These are phyloP conservation scores for Orussus abietinus DNA, from an alignment of 1,140 invertebrate genomes.

Conservation along the genomic window DNA sequence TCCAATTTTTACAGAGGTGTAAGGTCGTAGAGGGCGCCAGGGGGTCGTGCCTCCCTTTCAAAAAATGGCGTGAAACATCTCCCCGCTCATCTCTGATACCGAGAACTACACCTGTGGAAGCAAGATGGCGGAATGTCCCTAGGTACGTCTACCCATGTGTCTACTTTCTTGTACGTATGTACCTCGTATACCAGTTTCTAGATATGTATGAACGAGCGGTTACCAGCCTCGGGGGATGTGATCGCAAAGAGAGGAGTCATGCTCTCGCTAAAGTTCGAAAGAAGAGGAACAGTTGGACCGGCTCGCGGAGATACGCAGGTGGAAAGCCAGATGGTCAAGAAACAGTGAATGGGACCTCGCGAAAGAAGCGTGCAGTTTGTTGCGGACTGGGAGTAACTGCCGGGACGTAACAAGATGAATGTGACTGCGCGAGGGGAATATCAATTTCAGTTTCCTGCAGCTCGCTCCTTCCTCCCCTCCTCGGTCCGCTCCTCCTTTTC, in stretches of 20 bases:
- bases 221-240: neutral
- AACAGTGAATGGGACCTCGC: constrained; percentile 24
- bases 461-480: too few relatives aligned
- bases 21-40: too few relatives aligned
- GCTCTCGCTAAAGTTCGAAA: constrained; percentile 13
- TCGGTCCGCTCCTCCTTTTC: too few relatives aligned
- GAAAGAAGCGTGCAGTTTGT: constrained; percentile 8
- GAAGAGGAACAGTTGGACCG: constrained; percentile 19
- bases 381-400: neutral
- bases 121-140: too few relatives aligned
- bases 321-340: constrained; percentile 22
- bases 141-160: too few relatives aligned
- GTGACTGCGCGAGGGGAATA: constrained; percentile 13
- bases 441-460: constrained; percentile 21
- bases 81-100: too few relatives aligned
- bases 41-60: too few relatives aligned
- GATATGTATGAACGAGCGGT: constrained; percentile 10
- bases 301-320: constrained; percentile 20
- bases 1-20: too few relatives aligned
- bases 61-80: too few relatives aligned
- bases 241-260: constrained; percentile 12
- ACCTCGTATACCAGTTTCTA: constrained; percentile 8
- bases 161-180: neutral
- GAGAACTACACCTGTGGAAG: too few relatives aligned
- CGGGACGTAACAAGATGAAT: constrained; percentile 15